phyloP scores from a whole-genome alignment of 2,888 invertebrate genomes.

The Tipula helvola region DNA sequence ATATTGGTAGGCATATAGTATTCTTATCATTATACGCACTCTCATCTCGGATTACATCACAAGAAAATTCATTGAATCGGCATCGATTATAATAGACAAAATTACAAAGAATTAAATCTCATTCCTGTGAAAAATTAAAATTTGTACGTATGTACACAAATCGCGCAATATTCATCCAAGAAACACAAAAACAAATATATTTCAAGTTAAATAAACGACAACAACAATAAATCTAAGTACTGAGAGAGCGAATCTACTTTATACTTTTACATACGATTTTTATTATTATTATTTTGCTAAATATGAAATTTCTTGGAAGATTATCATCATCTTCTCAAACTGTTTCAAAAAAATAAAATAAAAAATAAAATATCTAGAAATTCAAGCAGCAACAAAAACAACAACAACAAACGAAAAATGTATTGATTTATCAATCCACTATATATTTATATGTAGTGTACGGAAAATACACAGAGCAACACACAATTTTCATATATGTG shows the following conservation, averaged over 20 bases:
- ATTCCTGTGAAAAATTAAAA: neutral
- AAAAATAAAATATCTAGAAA: neutral
- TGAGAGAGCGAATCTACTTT: neutral
- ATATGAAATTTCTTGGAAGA: conserved; percentile 4
- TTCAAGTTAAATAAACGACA: neutral
- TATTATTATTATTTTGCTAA: neutral
- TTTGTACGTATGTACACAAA: neutral
- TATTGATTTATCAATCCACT: neutral
- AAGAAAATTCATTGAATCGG: neutral
- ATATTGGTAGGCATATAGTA: neutral
- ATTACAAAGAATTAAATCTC: neutral
- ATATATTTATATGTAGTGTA: neutral
- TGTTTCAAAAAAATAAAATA: neutral
- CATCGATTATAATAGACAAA: neutral
- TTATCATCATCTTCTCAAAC: conserved; percentile 4
- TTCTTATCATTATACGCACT: neutral
- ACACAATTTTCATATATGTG: neutral
- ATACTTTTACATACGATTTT: neutral
- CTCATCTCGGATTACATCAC: neutral
- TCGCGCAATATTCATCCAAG: neutral
- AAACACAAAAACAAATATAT: neutral
- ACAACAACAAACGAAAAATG: neutral
- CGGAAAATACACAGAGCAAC: neutral
- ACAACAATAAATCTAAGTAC: neutral
- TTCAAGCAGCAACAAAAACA: neutral